phyloP scores from a whole-genome alignment of 1,140 invertebrate species.

The Pantala flavescens region DNA sequence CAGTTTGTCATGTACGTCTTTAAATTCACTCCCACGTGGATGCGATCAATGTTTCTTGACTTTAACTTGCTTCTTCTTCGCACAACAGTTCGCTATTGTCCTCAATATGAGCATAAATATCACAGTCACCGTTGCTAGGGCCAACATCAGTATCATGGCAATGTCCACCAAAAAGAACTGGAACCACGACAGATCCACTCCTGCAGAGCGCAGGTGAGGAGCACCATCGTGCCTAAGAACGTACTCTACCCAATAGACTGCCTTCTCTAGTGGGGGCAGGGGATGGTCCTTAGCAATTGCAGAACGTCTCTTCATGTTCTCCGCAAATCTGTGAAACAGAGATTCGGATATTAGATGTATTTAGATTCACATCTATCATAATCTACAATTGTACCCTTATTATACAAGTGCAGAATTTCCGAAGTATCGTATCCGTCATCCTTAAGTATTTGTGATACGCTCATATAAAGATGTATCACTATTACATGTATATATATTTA shows the following conservation, averaged over 20 bases:
- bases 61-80: background rate
- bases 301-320: background rate
- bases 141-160: background rate
- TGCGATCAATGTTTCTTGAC: too few species aligned
- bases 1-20: too few species aligned
- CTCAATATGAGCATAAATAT: slow-evolving; percentile 15
- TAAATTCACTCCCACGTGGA: too few species aligned
- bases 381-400: too few species aligned
- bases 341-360: too few species aligned
- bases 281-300: slow-evolving; percentile 17
- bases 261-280: slow-evolving; percentile 23
- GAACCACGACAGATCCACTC: slow-evolving; percentile 17
- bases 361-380: too few species aligned
- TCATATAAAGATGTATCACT: too few species aligned
- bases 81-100: background rate
- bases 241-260: slow-evolving; percentile 27
- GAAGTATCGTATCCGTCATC: too few species aligned
- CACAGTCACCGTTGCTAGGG: slow-evolving; percentile 10
- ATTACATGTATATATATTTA: too few species aligned
- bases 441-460: too few species aligned
- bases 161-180: slow-evolving; percentile 15
- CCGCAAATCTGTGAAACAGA: background rate
- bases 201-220: slow-evolving; percentile 22
- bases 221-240: slow-evolving; percentile 26
- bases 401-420: too few species aligned